A percentile compares a stretch with the other conserved stretches of the same genome.
Evolutionary conservation across 2,888 invertebrate genomes (phyloP).

Genomic region (Heliothis peltigera): DNA sequence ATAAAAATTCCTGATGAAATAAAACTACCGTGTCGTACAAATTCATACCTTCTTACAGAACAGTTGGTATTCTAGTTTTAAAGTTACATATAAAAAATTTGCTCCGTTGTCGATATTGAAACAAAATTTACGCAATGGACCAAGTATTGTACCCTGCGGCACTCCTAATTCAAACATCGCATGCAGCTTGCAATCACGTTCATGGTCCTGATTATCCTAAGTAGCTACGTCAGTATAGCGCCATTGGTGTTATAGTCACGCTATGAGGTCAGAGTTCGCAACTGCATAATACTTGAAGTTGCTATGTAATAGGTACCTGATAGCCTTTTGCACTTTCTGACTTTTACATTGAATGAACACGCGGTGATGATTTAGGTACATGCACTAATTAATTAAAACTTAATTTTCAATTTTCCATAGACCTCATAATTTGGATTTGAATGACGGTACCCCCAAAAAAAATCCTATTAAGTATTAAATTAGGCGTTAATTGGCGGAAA

Average conservation of each 20-base stretch:
- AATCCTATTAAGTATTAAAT: too few relatives aligned
- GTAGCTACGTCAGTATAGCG: conserved; percentile 26
- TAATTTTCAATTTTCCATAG: too few relatives aligned
- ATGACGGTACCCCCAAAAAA: too few relatives aligned
- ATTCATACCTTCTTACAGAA: too few relatives aligned
- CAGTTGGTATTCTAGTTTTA: too few relatives aligned
- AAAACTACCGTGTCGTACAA: too few relatives aligned
- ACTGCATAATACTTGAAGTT: conserved; percentile 26
- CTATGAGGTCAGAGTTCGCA: conserved; percentile 38
- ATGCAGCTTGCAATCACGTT: conserved; percentile 32
- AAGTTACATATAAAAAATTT: too few relatives aligned
- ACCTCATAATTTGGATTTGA: too few relatives aligned
- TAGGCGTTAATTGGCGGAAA: too few relatives aligned
- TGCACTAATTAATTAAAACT: background rate
- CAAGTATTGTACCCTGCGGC: conserved; percentile 25
- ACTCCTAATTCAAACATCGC: conserved; percentile 29
- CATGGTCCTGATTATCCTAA: conserved; percentile 35
- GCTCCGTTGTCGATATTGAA: too few relatives aligned
- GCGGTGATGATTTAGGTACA: conserved; percentile 2
- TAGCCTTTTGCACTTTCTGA: conserved; percentile 31
- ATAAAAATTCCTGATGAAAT: too few relatives aligned
- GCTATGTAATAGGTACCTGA: conserved; percentile 31
- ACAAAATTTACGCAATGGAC: background rate
- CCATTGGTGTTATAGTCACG: conserved; percentile 29
- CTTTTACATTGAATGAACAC: conserved; percentile 7